These are phyloP conservation scores for Casuarius casuarius DNA, from an alignment of 2,113 vertebrate species.

Conservation along the genomic window DNA sequence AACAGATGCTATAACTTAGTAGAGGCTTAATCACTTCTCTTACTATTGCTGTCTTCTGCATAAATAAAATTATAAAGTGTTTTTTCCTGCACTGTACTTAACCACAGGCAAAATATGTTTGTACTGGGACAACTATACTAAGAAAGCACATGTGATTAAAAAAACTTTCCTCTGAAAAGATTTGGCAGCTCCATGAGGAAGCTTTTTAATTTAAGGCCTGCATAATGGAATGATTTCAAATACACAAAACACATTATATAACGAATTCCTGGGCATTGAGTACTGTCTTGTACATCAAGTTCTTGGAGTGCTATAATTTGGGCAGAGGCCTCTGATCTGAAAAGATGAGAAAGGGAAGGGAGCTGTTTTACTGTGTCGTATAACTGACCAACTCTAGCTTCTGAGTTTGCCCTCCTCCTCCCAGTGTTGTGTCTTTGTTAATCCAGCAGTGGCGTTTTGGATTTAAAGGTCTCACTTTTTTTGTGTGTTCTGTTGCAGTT, in stretches of 20 bases:
- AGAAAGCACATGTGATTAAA: not conserved
- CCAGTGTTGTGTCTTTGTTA: not conserved
- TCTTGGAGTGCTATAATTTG: not conserved
- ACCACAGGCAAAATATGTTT: not conserved
- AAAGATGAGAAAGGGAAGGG: not conserved
- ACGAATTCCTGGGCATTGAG: not conserved
- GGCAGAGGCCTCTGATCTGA: not conserved
- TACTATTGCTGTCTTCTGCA: not conserved
- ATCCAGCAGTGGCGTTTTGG: not conserved
- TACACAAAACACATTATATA: not conserved
- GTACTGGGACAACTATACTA: not conserved
- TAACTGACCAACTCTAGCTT: not conserved
- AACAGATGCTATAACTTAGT: not conserved
- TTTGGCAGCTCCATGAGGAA: not conserved
- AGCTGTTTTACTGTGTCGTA: accelerated
- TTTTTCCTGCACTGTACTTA: not conserved
- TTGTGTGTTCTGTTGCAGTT: not conserved
- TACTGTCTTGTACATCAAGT: not conserved
- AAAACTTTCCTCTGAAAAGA: not conserved
- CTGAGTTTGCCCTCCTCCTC: not conserved
- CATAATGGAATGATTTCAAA: not conserved
- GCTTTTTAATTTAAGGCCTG: not conserved
- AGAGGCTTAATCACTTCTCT: not conserved
- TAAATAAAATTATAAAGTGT: not conserved
- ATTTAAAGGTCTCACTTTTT: not conserved